These are phyloP conservation scores for Carassius carassius DNA, from an alignment of 2,113 vertebrate species.

Conservation along the genomic window DNA sequence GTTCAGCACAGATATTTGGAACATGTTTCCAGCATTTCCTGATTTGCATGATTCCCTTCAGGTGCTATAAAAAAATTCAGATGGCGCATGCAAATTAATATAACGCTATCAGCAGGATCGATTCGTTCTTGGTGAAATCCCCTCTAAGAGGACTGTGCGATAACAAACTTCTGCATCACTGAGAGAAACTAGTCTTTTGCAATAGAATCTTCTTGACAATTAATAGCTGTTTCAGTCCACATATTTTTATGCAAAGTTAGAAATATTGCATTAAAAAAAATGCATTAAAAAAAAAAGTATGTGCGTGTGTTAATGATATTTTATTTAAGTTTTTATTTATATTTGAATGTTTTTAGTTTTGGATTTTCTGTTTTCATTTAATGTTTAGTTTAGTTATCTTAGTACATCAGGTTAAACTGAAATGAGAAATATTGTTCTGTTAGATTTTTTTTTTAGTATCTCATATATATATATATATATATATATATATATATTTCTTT, in stretches of 20 bases:
- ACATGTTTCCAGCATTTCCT: not conserved
- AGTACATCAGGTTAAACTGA: no score
- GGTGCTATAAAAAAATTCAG: not conserved
- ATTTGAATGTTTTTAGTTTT: not conserved
- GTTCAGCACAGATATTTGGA: not conserved
- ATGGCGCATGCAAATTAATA: conserved; percentile 1
- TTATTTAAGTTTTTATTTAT: not conserved
- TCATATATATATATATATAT: no score
- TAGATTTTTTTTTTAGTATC: no score
- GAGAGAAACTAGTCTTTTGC: not conserved
- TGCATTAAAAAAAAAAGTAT: no score
- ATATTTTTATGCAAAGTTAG: not conserved
- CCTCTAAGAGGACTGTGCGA: not conserved
- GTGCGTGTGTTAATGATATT: no score
- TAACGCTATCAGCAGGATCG: not conserved
- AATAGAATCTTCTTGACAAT: conserved; percentile 42
- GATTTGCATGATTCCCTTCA: not conserved
- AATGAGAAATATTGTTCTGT: no score
- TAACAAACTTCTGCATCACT: not conserved
- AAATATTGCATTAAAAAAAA: not conserved
- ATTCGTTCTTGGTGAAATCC: not conserved
- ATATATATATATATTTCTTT: no score
- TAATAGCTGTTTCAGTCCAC: not conserved
- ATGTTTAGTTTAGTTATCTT: no score
- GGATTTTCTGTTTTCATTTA: not conserved